Evolutionary conservation across 2,888 invertebrate genomes (phyloP).

Genomic region (Drosophila picticornis): DNA sequence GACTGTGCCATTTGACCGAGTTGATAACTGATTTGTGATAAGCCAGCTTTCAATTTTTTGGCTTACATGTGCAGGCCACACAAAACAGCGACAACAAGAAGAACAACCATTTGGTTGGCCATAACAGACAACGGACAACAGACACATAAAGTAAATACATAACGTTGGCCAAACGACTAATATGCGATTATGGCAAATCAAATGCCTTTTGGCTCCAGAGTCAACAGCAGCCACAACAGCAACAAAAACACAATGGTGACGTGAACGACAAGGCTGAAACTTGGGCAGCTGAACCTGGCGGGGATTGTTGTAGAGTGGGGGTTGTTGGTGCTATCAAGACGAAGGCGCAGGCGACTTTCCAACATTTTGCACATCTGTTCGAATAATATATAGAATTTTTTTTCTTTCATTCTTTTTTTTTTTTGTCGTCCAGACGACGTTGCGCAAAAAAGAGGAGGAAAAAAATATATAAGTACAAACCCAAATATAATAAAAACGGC

Average conservation of each 20-base stretch:
- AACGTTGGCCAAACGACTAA: slow-evolving; percentile 76
- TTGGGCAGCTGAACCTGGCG: slow-evolving; percentile 5
- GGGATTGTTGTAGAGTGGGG: background rate
- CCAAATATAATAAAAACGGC: slow-evolving; percentile 70
- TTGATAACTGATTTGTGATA: slow-evolving; percentile 76
- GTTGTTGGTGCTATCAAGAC: slow-evolving; percentile 33
- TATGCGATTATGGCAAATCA: slow-evolving; percentile 80
- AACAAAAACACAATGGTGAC: slow-evolving; percentile 41
- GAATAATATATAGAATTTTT: slow-evolving; percentile 61
- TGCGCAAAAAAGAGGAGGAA: slow-evolving; percentile 29
- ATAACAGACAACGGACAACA: slow-evolving; percentile 29
- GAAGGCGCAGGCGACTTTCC: slow-evolving; percentile 59
- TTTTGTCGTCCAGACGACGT: slow-evolving; percentile 63
- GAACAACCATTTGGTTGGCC: slow-evolving; percentile 20
- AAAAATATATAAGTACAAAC: slow-evolving; percentile 61
- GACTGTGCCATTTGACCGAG: slow-evolving; percentile 39
- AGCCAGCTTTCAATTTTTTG: slow-evolving; percentile 69
- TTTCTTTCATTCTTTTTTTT: slow-evolving; percentile 13
- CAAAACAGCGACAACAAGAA: slow-evolving; percentile 3
- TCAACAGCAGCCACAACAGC: slow-evolving; percentile 55
- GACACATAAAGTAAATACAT: slow-evolving; percentile 74
- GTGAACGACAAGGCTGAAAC: slow-evolving; percentile 46
- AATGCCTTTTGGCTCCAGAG: slow-evolving; percentile 67
- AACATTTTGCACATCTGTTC: slow-evolving; percentile 78
- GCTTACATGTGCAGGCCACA: slow-evolving; percentile 32